Evolutionary conservation across 2,113 vertebrate species (phyloP).

Genomic region (Hemiscyllium ocellatum): DNA sequence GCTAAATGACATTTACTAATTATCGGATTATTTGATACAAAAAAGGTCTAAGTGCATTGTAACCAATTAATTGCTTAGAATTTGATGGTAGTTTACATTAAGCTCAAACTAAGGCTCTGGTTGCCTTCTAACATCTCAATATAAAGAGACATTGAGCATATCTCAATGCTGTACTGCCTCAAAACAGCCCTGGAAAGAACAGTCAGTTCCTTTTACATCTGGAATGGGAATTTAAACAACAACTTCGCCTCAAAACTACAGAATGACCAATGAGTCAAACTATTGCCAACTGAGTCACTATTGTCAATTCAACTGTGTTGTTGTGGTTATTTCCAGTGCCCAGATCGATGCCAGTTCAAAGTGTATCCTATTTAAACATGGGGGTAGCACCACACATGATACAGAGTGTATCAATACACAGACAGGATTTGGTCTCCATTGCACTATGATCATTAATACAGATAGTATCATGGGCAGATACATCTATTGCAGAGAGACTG

Average conservation of each 20-base stretch:
- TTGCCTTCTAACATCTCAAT: not conserved
- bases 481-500: too few relatives aligned
- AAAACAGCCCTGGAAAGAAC: not conserved
- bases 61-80: not conserved
- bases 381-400: too few relatives aligned
- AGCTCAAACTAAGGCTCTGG: not conserved
- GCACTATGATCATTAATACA: too few relatives aligned
- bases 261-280: not conserved
- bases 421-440: too few relatives aligned
- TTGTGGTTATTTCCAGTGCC: too few relatives aligned
- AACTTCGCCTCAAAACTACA: not conserved
- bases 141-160: not conserved
- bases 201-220: not conserved
- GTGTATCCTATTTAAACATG: too few relatives aligned
- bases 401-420: too few relatives aligned
- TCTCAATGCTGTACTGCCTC: not conserved
- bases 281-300: not conserved
- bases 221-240: not conserved
- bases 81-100: not conserved
- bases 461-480: too few relatives aligned
- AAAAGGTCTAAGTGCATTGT: not conserved
- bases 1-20: not conserved
- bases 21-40: not conserved
- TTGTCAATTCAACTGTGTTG: too few relatives aligned
- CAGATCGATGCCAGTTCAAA: too few relatives aligned